phyloP scores from a whole-genome alignment of 92 coral and sea anemone species.

The Palythoa heliodiscus region DNA sequence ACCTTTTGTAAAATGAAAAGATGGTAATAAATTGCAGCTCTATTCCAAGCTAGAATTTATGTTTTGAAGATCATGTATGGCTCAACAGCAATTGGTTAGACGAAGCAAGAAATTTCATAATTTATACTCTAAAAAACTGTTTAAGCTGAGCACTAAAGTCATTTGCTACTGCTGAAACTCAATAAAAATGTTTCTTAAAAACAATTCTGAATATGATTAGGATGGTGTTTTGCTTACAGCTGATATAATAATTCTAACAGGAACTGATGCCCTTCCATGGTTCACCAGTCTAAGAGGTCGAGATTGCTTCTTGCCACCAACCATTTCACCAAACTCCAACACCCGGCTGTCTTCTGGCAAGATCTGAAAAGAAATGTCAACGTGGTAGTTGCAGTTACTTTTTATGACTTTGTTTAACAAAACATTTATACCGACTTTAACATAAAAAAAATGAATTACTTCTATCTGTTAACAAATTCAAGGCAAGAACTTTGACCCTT shows the following conservation, averaged over 20 bases:
- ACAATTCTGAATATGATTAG: no score
- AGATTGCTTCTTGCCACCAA: constrained; percentile 73
- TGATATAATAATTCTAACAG: constrained; percentile 86
- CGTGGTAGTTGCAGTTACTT: background rate
- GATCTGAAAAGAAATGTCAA: constrained; percentile 53
- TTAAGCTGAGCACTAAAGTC: no score
- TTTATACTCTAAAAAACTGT: no score
- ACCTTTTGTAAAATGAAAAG: no score
- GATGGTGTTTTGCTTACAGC: constrained; percentile 69
- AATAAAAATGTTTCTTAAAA: no score
- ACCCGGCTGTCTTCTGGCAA: constrained; percentile 85
- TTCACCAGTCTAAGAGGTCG: constrained; percentile 83
- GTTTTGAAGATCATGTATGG: no score
- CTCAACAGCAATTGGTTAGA: no score
- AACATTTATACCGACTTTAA: background rate
- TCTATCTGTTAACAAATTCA: constrained; percentile 3
- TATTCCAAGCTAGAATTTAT: no score
- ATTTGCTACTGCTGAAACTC: no score
- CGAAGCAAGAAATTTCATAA: no score
- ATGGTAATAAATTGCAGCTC: no score
- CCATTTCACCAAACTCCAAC: constrained; percentile 92
- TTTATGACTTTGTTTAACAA: background rate
- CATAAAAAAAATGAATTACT: background rate
- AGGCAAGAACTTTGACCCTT: background rate
- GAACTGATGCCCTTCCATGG: constrained; percentile 90